Percentiles rank a stretch among this genome's conserved stretches.
Evolutionary conservation across 2,888 invertebrate genomes (phyloP).

Genomic region (Cephus sareptanus): DNA sequence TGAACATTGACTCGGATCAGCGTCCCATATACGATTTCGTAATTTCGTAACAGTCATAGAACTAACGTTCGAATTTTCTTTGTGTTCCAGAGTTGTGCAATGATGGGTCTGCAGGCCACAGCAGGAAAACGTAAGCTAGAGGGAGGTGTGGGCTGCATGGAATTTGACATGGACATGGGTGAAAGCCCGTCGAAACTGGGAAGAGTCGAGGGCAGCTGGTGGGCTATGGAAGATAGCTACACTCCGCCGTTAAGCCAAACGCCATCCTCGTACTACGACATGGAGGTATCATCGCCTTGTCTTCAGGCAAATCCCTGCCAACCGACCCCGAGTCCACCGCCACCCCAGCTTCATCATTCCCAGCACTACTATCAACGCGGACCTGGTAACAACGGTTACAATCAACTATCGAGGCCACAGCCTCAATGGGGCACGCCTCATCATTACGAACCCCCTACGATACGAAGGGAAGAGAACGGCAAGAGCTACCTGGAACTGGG

Average conservation of each 20-base stretch:
- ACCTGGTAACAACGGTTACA: slow-evolving; percentile 51
- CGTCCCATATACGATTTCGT: not conserved
- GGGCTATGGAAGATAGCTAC: slow-evolving; percentile 63
- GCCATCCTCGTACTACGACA: slow-evolving; percentile 57
- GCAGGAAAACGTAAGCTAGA: slow-evolving; percentile 78
- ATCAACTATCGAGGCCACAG: slow-evolving; percentile 62
- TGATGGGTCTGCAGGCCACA: slow-evolving; percentile 82
- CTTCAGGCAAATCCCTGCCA: slow-evolving; percentile 57
- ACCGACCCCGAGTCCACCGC: slow-evolving; percentile 34
- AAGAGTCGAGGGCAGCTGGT: slow-evolving; percentile 64
- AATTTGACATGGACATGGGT: slow-evolving; percentile 69
- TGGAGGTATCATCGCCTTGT: slow-evolving; percentile 57
- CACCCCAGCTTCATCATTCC: slow-evolving; percentile 32
- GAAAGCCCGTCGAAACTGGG: slow-evolving; percentile 72
- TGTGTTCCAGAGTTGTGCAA: slow-evolving; percentile 72
- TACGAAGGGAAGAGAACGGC: slow-evolving; percentile 88
- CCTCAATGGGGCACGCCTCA: slow-evolving; percentile 58
- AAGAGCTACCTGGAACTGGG: slow-evolving; percentile 90
- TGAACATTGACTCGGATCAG: not conserved
- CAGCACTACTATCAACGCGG: slow-evolving; percentile 22
- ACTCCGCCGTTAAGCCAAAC: slow-evolving; percentile 48
- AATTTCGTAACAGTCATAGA: not conserved
- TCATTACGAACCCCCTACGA: slow-evolving; percentile 74
- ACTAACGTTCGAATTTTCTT: not conserved
- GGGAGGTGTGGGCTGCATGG: slow-evolving; percentile 66